phyloP scores from a whole-genome alignment of 23 tunicate genomes.

The Trididemnum clinides region DNA sequence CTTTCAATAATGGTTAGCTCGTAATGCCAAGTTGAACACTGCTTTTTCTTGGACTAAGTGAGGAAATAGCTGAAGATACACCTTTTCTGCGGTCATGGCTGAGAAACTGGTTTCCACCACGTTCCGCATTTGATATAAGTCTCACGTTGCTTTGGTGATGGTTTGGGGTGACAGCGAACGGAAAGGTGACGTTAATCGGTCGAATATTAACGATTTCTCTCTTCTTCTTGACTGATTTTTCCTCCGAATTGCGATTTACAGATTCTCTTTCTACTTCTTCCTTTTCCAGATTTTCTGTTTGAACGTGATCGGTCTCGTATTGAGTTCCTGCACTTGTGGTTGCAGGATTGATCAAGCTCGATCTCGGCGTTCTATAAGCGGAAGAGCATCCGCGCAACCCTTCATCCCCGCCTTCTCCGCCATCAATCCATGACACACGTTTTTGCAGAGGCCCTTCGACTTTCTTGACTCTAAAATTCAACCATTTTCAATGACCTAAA shows the following conservation, averaged over 20 bases:
- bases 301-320: constrained; percentile 12
- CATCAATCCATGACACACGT: constrained; percentile 63
- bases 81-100: constrained; percentile 2
- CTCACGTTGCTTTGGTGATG: neutral
- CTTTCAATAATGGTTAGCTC: too few relatives aligned
- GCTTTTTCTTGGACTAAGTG: neutral
- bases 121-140: neutral
- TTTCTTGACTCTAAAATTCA: constrained; percentile 9
- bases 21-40: neutral
- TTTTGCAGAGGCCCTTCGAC: constrained; percentile 48
- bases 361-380: constrained; percentile 3
- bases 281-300: neutral
- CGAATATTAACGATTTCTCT: constrained; percentile 12
- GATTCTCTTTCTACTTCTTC: neutral
- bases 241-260: neutral
- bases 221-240: neutral
- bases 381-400: constrained; percentile 37
- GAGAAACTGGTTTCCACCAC: neutral
- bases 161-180: constrained; percentile 47
- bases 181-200: constrained; percentile 51
- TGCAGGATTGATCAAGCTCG: neutral
- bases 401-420: constrained; percentile 51
- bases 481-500: too few relatives aligned
- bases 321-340: constrained; percentile 32
- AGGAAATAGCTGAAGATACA: neutral